Evolutionary conservation across 1,140 invertebrate genomes (phyloP), one percentile per base, ranked within the genome.

Genomic region (Anastrepha obliqua): DNA sequence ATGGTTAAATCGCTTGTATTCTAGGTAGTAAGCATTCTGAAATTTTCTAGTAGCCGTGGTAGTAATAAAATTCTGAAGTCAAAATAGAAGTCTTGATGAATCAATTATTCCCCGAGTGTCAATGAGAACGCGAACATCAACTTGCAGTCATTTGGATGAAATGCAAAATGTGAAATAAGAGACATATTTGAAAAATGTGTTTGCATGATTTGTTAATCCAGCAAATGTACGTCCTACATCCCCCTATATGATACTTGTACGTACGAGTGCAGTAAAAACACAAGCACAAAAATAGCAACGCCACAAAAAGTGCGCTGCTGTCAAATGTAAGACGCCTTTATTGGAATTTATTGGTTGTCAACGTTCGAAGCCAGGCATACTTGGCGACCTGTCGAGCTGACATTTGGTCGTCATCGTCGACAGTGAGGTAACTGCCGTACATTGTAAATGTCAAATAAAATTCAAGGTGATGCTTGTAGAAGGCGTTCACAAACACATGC

Each of bases 291-390:
- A 7, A 67, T 39, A 67, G 4, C 15, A 62, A 15, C 13, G 1
- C 15, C 60, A 17, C 51, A 55, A 62, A 13, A 55, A 51, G 47
- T 47, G 55, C 13, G 47, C 6, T 3, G n/a, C 15, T 55, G 44
- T 81, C 44, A n/a, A 81, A 81, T 58, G 47, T 55, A 51, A 55
- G 44, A 13, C n/a, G 47, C 74, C 8, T 42, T 81, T 81, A 81
- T 81, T 55, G 13, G 47, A 51, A 81, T 81, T 81, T 81, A 81
- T 81, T 81, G 74, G 74, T 81, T 81, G 74, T 81, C 74, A 81
- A 58, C 74, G 55, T 81, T 51, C 20, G 74, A 55, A 29, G 74
- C 5, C 74, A 81, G 17, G 17, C 74, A 67, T 5, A n/a, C 60
- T 17, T 62, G n/a, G 13, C 15, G n/a, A 62, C 9, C 60, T 62